phyloP scores from a whole-genome alignment of 2,797 vertebrate species.

The Chiloscyllium punctatum region DNA sequence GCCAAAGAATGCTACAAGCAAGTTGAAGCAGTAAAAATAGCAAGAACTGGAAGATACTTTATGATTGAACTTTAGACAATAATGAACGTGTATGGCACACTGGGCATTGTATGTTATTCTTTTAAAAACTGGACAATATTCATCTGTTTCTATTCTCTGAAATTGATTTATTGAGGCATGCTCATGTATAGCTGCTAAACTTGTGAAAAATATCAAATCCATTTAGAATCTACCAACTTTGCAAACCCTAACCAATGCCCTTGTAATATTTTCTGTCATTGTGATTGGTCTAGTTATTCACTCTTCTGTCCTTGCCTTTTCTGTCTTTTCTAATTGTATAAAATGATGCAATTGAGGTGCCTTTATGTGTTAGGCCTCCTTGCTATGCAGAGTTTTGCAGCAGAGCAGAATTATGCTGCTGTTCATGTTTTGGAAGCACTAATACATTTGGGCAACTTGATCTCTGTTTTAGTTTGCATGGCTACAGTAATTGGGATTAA shows the following conservation, averaged over 20 bases:
- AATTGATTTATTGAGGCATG: background rate
- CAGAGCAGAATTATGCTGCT: background rate
- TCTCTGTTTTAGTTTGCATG: background rate
- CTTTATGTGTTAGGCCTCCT: background rate
- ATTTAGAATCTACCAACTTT: background rate
- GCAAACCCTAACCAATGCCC: background rate
- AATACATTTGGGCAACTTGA: background rate
- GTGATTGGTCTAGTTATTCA: background rate
- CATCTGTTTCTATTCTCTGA: background rate
- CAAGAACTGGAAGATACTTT: background rate
- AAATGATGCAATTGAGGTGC: background rate
- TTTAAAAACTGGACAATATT: background rate
- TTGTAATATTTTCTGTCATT: background rate
- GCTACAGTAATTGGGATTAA: background rate
- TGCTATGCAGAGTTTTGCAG: background rate
- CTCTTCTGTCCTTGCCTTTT: background rate
- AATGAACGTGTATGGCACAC: background rate
- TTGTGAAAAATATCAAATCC: constrained; percentile 2
- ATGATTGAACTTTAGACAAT: background rate
- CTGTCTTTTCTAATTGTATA: background rate
- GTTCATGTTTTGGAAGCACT: background rate
- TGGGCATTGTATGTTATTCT: background rate
- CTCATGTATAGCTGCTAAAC: constrained; percentile 25
- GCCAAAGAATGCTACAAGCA: constrained; percentile 48
- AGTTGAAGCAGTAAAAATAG: background rate